phyloP scores from a whole-genome alignment of 2,797 vertebrate species.

The Zenarchopterus dispar region DNA sequence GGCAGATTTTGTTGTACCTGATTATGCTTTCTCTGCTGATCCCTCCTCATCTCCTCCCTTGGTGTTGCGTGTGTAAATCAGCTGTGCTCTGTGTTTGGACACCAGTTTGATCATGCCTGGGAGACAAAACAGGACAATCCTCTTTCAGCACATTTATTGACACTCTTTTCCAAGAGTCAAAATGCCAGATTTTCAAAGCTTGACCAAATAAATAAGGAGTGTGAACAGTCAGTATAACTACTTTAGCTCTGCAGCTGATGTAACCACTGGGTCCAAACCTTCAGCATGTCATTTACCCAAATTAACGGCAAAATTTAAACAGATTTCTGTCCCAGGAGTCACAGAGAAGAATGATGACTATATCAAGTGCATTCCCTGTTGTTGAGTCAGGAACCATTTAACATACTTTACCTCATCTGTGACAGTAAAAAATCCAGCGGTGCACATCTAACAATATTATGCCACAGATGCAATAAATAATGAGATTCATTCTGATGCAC shows the following conservation, averaged over 20 bases:
- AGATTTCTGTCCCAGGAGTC: too few relatives aligned
- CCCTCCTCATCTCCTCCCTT: constrained; percentile 92
- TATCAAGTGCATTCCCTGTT: neutral
- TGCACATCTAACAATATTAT: neutral
- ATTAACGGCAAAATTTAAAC: too few relatives aligned
- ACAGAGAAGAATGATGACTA: neutral
- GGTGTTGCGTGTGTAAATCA: constrained; percentile 95
- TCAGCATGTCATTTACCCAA: too few relatives aligned
- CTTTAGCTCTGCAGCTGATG: too few relatives aligned
- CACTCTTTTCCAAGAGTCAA: too few relatives aligned
- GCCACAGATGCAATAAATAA: neutral
- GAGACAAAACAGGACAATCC: constrained; percentile 13
- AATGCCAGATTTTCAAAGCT: too few relatives aligned
- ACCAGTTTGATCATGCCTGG: constrained; percentile 94
- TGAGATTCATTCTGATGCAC: neutral
- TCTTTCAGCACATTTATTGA: neutral
- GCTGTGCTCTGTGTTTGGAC: constrained; percentile 94
- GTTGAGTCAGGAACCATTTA: neutral
- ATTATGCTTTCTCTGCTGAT: constrained; percentile 82
- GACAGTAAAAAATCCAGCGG: neutral
- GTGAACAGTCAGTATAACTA: too few relatives aligned
- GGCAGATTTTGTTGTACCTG: constrained; percentile 68
- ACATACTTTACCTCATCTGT: neutral
- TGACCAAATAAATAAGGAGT: too few relatives aligned
- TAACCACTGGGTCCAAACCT: too few relatives aligned